phyloP scores from a whole-genome alignment of 1,140 invertebrate species.

The Diuraphis noxia region DNA sequence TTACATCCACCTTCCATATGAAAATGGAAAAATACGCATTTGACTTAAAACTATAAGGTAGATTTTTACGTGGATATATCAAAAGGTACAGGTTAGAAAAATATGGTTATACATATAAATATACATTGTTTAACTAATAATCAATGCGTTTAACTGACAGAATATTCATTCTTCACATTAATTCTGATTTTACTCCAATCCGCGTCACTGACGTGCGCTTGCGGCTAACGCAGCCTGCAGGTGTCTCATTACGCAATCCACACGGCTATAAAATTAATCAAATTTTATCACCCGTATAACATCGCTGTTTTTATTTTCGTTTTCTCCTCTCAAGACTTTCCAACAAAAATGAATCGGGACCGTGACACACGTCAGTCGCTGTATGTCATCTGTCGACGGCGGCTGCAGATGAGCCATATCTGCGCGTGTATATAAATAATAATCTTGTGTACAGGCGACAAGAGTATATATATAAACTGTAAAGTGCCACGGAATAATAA shows the following conservation, averaged over 20 bases:
- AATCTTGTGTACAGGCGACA: background rate
- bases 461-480: background rate
- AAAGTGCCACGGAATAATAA: conserved; percentile 19
- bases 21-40: background rate
- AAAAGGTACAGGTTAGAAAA: background rate
- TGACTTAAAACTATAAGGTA: background rate
- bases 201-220: background rate
- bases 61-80: background rate
- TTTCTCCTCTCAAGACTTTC: background rate
- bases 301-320: background rate
- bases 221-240: background rate
- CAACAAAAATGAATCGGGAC: conserved; percentile 3
- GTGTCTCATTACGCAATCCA: background rate
- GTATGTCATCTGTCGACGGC: background rate
- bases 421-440: background rate
- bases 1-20: background rate
- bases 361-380: conserved; percentile 4
- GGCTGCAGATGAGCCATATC: background rate
- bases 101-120: no score
- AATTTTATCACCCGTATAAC: background rate
- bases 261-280: background rate
- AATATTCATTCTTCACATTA: background rate
- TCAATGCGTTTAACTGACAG: background rate
- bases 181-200: background rate
- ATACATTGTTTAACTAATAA: background rate